A percentile compares a stretch with the other conserved stretches of the same genome.
These are phyloP conservation scores for Archilochus colubris DNA, from an alignment of 2,113 vertebrate genomes.

Conservation along the genomic window DNA sequence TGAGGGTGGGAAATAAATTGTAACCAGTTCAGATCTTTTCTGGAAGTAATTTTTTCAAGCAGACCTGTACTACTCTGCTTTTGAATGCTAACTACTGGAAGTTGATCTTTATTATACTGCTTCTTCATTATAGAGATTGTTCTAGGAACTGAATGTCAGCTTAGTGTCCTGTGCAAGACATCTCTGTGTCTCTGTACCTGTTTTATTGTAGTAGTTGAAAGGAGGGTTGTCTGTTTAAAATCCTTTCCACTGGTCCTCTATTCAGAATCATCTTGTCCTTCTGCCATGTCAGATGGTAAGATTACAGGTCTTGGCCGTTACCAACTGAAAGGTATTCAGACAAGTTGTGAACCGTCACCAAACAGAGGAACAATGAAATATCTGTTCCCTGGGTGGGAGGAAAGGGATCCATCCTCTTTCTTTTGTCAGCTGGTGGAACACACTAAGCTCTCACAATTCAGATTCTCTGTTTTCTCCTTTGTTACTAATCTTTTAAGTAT, in stretches of 20 bases:
- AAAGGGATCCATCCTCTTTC: constrained; percentile 28
- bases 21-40: accelerated
- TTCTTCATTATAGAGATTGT: not conserved
- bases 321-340: constrained; percentile 41
- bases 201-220: constrained; percentile 14
- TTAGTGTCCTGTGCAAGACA: not conserved
- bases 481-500: constrained; percentile 30
- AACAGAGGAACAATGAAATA: constrained; percentile 39
- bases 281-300: constrained; percentile 60
- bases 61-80: not conserved
- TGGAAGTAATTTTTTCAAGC: not conserved
- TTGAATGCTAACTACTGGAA: constrained; percentile 5
- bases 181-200: constrained; percentile 15
- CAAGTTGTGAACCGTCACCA: not conserved
- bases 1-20: not conserved
- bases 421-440: constrained; percentile 1
- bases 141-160: not conserved
- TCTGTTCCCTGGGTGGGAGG: constrained; percentile 65
- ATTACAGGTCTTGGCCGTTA: constrained; percentile 49
- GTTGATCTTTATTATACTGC: not conserved
- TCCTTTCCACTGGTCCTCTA: not conserved
- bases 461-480: constrained; percentile 2
- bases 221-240: constrained; percentile 19
- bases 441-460: constrained; percentile 28
- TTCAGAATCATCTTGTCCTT: constrained; percentile 46